A percentile compares a stretch with the other conserved stretches of the same genome.
Conservation (phyloP, 2,888 invertebrate genomes). For the Scelioninae gen. 2 region DNA sequence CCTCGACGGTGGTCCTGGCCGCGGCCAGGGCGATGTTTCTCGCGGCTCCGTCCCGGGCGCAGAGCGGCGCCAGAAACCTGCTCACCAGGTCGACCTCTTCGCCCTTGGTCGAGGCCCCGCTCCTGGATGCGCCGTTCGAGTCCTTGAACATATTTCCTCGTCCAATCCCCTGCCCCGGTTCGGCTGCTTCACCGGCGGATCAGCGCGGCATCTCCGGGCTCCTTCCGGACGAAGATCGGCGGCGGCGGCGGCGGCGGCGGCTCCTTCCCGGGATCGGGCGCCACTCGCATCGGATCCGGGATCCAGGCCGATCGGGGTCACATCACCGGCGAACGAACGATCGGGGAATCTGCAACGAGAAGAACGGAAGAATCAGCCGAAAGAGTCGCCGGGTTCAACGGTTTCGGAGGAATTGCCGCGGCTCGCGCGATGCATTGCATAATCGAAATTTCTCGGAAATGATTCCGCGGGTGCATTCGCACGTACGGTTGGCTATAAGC, state of each 20-base stretch:
- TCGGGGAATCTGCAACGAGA: too few relatives aligned
- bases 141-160: constrained; percentile 68
- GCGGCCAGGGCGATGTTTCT: constrained; percentile 77
- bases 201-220: constrained; percentile 15
- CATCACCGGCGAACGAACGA: constrained; percentile 11
- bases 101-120: constrained; percentile 69
- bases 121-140: constrained; percentile 60
- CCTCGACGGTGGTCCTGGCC: constrained; percentile 76
- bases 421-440: constrained; percentile 30
- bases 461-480: constrained; percentile 52
- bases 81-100: constrained; percentile 76
- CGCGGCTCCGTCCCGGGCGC: constrained; percentile 77
- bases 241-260: too few relatives aligned
- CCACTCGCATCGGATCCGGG: constrained; percentile 52
- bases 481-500: constrained; percentile 61
- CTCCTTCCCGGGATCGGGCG: too few relatives aligned
- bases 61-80: constrained; percentile 77
- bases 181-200: background rate
- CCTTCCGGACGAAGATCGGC: constrained; percentile 16
- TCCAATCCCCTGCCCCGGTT: background rate
- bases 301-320: constrained; percentile 12
- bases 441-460: constrained; percentile 53
- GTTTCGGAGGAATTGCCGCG: constrained; percentile 17
- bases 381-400: constrained; percentile 4
- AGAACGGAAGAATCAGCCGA: background rate